Evolutionary conservation across 2,888 invertebrate genomes (phyloP), one percentile per base, ranked within the genome.

Genomic region (Athetis lepigone): DNA sequence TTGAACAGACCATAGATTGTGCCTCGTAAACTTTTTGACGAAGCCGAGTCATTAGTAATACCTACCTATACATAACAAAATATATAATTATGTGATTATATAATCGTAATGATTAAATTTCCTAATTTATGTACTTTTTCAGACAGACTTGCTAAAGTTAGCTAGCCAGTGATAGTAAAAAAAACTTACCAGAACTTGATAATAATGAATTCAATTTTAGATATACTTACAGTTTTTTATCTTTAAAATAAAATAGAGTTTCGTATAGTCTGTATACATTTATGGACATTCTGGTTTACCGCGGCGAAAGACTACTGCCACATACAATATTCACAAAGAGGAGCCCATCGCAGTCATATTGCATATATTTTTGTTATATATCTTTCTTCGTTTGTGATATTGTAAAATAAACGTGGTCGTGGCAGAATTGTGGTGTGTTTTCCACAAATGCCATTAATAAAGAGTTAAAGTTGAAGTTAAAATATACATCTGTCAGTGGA

Each of bases 1-100:
- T 49, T 45, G 5, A 7, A 33, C 18, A 50, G 7, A 29, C 16
- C 36, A 52, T 46, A 18, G 19, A 37, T 50, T 57, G 59, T 73
- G 76, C 75, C 70, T 66, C 51, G 13, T 13, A 47, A 65, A 61
- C 71, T 81, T 62, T 83, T 82, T 77, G 75, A 67, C 59, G 70
- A 70, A 71, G 63, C 64, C 47, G 61, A 80, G 81, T 80, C 81
- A 81, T 81, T 80, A 81, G 75, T 66, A 59, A 72, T 79, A 73
- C 70, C 62, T 72, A 73, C 55, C 23, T 70, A 70, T 65, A 73
- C 57, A 73, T 79, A 61, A 72, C 50, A 69, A 55, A 58, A 61
- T 52, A 69, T 62, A 39, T 68, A 69, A 70, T 61, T 67, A 80
- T 78, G 60, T 71, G 66, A 75, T 75, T 78, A 23, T 76, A 67